A percentile compares a stretch with the other conserved stretches of the same genome.
These are phyloP conservation scores for Loxodonta africana DNA, from an alignment of 2,113 vertebrate species.

Conservation along the genomic window DNA sequence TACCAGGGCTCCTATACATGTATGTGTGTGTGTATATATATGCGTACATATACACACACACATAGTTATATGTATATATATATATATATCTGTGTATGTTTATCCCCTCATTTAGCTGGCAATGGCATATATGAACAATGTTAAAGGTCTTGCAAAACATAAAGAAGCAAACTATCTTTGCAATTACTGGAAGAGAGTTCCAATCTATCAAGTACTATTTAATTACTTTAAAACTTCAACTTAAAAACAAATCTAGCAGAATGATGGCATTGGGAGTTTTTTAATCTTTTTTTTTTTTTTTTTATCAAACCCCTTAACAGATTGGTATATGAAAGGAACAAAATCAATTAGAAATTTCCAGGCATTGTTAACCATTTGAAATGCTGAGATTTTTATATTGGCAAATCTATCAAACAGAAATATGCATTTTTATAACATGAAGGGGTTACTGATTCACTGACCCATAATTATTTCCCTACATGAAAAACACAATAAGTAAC, in stretches of 20 bases:
- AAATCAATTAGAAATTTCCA: conserved; percentile 35
- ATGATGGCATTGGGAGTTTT: neutral
- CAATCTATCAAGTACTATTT: conserved; percentile 44
- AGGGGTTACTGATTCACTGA: conserved; percentile 8
- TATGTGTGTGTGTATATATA: neutral
- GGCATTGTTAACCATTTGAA: conserved; percentile 46
- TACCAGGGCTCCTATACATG: too few species aligned
- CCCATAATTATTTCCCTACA: conserved; percentile 9
- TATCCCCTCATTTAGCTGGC: neutral
- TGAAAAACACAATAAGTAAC: conserved; percentile 13
- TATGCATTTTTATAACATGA: neutral
- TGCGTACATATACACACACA: neutral
- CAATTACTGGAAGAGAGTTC: conserved; percentile 40
- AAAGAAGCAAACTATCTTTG: conserved; percentile 16
- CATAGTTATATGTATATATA: too few species aligned
- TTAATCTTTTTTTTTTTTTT: conserved; percentile 13
- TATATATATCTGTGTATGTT: too few species aligned
- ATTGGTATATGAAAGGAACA: neutral
- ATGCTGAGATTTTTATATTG: neutral
- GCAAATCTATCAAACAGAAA: conserved; percentile 33
- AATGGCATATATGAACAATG: neutral
- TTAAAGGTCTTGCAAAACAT: conserved; percentile 37
- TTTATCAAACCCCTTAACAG: conserved; percentile 29
- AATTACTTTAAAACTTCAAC: conserved; percentile 62
- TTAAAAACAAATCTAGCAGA: conserved; percentile 52